Percentiles rank a stretch among this genome's conserved stretches.
phyloP scores from a whole-genome alignment of 2,888 invertebrate genomes.

The Cheilosia scutellata region DNA sequence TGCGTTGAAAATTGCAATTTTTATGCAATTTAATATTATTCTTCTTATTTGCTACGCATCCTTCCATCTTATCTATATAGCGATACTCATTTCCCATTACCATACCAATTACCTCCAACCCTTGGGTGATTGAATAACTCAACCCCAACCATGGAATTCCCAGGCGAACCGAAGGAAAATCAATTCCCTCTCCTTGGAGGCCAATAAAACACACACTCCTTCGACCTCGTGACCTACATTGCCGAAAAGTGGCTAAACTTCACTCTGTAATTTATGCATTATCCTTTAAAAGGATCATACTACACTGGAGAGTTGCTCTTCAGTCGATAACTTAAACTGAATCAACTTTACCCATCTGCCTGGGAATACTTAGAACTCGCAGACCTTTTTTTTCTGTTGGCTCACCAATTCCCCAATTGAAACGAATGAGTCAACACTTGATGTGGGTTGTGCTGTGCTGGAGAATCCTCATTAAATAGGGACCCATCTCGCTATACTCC shows the following conservation, averaged over 20 bases:
- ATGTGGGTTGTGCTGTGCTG: constrained; percentile 18
- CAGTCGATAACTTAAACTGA: constrained; percentile 53
- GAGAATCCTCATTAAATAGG: constrained; percentile 46
- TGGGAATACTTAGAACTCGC: constrained; percentile 8
- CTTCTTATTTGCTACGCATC: background rate
- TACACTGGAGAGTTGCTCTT: constrained; percentile 31
- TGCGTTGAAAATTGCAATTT: constrained; percentile 1
- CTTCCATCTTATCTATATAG: too few species aligned
- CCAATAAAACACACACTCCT: constrained; percentile 47
- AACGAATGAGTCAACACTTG: constrained; percentile 65
- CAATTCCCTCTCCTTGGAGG: constrained; percentile 38
- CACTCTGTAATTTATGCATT: constrained; percentile 55
- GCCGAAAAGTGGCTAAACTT: constrained; percentile 28
- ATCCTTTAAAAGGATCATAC: constrained; percentile 40
- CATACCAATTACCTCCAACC: constrained; percentile 11
- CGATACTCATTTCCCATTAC: background rate
- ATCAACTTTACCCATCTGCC: constrained; percentile 19
- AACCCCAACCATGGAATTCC: constrained; percentile 2
- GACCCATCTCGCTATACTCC: background rate
- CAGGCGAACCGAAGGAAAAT: constrained; percentile 39
- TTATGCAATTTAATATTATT: background rate
- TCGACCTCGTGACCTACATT: constrained; percentile 64
- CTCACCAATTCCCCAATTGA: constrained; percentile 32
- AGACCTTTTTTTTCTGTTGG: constrained; percentile 8
- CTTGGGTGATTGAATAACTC: background rate